Evolutionary conservation across 1,140 invertebrate species (phyloP).

Genomic region (Homarus americanus): DNA sequence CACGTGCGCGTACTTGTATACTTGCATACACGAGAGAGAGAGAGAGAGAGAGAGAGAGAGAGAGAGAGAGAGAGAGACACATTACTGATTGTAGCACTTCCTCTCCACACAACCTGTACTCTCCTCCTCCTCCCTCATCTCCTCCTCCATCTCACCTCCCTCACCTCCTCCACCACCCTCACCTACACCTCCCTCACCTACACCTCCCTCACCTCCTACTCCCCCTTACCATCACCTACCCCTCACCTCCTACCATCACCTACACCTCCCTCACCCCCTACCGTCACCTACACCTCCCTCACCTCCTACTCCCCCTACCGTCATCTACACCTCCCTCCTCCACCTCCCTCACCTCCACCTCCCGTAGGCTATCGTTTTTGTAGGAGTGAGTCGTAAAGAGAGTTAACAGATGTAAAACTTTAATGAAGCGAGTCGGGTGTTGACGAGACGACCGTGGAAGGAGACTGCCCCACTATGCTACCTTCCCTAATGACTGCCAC

Average conservation of each 20-base stretch:
- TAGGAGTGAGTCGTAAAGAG: slow-evolving; percentile 12
- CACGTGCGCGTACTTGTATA: too few species aligned
- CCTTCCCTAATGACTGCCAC: neutral
- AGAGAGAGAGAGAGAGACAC: too few species aligned
- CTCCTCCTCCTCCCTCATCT: neutral
- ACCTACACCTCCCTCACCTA: neutral
- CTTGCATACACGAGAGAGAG: too few species aligned
- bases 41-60: too few species aligned
- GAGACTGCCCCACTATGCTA: neutral
- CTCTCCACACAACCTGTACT: too few species aligned
- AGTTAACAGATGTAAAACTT: slow-evolving; percentile 31
- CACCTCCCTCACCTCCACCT: neutral
- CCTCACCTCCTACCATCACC: neutral
- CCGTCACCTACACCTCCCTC: too few species aligned
- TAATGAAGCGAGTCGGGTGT: slow-evolving; percentile 3
- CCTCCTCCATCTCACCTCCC: neutral
- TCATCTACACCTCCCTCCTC: neutral
- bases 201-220: too few species aligned
- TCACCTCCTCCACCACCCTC: neutral
- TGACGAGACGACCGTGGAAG: neutral
- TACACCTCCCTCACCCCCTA: too few species aligned
- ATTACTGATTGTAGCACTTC: too few species aligned
- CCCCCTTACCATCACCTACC: too few species aligned
- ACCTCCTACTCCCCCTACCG: neutral
- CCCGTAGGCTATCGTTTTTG: neutral